phyloP scores from a whole-genome alignment of 2,888 invertebrate genomes.

The Protodeltote pygarga region DNA sequence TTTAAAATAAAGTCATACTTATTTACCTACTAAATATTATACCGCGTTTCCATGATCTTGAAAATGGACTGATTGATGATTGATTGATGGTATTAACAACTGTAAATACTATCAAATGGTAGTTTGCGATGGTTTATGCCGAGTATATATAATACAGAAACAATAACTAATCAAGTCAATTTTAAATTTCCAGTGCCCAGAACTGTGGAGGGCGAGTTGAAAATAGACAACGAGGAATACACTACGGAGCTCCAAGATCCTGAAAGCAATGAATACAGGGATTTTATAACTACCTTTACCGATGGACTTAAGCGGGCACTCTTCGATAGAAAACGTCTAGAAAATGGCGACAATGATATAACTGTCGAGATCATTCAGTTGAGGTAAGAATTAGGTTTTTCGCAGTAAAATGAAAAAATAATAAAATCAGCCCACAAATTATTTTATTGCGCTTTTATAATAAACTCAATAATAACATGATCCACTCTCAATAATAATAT shows the following conservation, averaged over 20 bases:
- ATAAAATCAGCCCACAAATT: too few relatives aligned
- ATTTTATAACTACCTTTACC: constrained; percentile 87
- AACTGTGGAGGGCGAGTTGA: constrained; percentile 90
- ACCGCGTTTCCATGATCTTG: too few relatives aligned
- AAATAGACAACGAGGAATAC: constrained; percentile 89
- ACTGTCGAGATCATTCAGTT: constrained; percentile 88
- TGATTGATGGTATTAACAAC: too few relatives aligned
- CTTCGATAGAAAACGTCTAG: constrained; percentile 81
- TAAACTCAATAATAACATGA: too few relatives aligned
- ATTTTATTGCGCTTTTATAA: too few relatives aligned
- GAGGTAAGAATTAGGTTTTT: constrained; percentile 77
- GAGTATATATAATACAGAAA: not conserved
- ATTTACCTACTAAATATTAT: not conserved
- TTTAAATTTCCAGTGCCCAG: constrained; percentile 87
- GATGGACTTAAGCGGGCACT: constrained; percentile 87
- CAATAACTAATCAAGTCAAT: not conserved
- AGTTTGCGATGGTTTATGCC: not conserved
- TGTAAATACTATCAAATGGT: too few relatives aligned
- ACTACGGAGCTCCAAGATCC: constrained; percentile 86
- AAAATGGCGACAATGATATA: constrained; percentile 85
- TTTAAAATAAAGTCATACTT: too few relatives aligned
- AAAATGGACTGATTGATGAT: too few relatives aligned
- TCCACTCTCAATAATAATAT: too few relatives aligned
- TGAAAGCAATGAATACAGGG: constrained; percentile 88
- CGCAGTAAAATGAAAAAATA: not conserved